Evolutionary conservation across 2,888 invertebrate genomes (phyloP).

Genomic region (Cantharis rufa): DNA sequence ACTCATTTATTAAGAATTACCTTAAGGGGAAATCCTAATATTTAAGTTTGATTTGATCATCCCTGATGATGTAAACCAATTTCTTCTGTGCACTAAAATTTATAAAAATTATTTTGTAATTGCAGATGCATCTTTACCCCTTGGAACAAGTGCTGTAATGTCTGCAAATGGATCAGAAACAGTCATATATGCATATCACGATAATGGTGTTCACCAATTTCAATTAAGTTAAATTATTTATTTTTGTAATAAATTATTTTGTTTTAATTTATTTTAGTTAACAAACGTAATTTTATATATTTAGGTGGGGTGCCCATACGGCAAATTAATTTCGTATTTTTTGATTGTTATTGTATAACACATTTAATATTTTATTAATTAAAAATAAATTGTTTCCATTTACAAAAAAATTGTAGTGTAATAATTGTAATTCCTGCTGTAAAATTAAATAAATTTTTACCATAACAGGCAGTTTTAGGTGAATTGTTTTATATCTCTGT

Average conservation of each 20-base stretch:
- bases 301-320: not conserved
- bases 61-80: no score
- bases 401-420: not conserved
- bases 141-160: constrained; percentile 49
- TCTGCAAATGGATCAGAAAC: constrained; percentile 54
- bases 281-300: constrained; percentile 1
- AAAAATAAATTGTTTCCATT: not conserved
- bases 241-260: not conserved
- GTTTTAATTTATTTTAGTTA: constrained; percentile 19
- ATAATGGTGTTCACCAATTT: constrained; percentile 53
- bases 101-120: constrained; percentile 11
- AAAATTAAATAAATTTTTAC: not conserved
- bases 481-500: no score
- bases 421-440: not conserved
- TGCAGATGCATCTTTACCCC: constrained; percentile 50
- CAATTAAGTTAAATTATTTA: constrained; percentile 43
- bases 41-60: no score
- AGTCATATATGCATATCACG: constrained; percentile 60
- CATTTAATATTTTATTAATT: not conserved
- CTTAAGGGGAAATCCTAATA: no score
- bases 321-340: not conserved
- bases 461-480: not conserved
- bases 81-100: no score
- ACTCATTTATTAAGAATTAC: no score
- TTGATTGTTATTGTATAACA: not conserved